A percentile compares a stretch with the other conserved stretches of the same genome.
Conservation (phyloP, 2,797 vertebrate genomes). For the Aerospiza tachiro region DNA sequence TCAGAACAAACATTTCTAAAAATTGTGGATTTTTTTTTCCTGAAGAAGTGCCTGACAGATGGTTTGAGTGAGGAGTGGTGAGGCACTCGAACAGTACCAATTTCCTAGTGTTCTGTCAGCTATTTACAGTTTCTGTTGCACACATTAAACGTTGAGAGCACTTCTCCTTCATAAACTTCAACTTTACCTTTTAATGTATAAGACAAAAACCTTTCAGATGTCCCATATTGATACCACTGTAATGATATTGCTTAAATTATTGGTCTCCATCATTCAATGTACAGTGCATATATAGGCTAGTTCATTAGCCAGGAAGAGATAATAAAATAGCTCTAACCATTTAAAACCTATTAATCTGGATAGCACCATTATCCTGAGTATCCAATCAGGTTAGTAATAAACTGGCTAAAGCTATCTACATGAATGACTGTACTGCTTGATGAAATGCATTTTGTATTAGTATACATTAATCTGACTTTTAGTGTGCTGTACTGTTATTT, state of each 20-base stretch:
- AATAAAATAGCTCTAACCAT: background rate
- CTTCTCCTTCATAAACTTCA: slow-evolving; percentile 58
- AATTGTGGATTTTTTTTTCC: slow-evolving; percentile 47
- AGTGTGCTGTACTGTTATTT: background rate
- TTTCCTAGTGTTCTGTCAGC: slow-evolving; percentile 69
- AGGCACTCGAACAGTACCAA: slow-evolving; percentile 52
- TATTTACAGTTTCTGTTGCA: slow-evolving; percentile 68
- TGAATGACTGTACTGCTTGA: background rate
- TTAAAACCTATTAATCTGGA: slow-evolving; percentile 51
- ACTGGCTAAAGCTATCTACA: background rate
- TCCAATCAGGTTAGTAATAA: background rate
- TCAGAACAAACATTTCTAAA: slow-evolving; percentile 66
- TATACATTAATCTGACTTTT: background rate
- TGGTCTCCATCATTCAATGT: background rate
- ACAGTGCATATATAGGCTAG: background rate
- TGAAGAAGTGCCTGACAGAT: slow-evolving; percentile 71
- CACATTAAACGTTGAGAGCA: slow-evolving; percentile 40
- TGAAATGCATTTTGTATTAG: background rate
- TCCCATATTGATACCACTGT: background rate
- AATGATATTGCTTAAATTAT: background rate
- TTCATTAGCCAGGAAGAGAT: background rate
- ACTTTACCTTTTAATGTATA: background rate
- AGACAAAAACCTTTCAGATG: background rate
- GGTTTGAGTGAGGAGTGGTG: slow-evolving; percentile 58
- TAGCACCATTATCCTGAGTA: background rate